These are phyloP conservation scores for Cacoxenus indagator DNA, from an alignment of 2,888 invertebrate species.

Conservation along the genomic window DNA sequence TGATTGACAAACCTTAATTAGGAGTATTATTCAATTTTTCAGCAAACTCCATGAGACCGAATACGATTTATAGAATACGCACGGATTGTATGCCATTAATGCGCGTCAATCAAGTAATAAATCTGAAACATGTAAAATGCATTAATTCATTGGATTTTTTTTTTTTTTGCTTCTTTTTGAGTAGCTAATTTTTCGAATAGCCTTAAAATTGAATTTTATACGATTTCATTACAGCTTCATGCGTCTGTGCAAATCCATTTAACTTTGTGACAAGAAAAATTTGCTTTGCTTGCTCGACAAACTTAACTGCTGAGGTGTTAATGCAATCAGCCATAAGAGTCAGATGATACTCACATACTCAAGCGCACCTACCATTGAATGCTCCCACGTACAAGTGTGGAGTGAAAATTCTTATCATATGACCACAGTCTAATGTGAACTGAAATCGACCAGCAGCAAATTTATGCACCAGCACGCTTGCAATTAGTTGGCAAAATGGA, in stretches of 20 bases:
- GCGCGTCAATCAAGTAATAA: not conserved
- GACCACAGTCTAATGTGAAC: not conserved
- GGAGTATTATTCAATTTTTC: not conserved
- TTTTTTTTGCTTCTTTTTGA: not conserved
- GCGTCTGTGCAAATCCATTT: not conserved
- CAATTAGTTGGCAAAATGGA: not conserved
- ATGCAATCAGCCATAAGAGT: not conserved
- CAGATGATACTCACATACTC: not conserved
- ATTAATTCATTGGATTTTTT: not conserved
- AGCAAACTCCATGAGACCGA: not conserved
- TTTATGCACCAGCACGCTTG: constrained; percentile 14
- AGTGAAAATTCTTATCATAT: not conserved
- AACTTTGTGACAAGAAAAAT: not conserved
- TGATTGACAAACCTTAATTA: constrained; percentile 13
- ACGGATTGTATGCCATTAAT: not conserved
- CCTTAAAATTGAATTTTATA: too few relatives aligned
- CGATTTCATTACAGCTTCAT: not conserved
- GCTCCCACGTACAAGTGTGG: not conserved
- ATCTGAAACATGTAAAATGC: not conserved
- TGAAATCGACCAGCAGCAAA: not conserved
- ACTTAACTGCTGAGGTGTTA: constrained; percentile 7
- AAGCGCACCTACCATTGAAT: not conserved
- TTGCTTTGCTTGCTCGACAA: not conserved
- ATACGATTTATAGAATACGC: not conserved
- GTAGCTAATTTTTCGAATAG: too few relatives aligned